phyloP scores from a whole-genome alignment of 2,888 invertebrate species.

The Auanema sp. region DNA sequence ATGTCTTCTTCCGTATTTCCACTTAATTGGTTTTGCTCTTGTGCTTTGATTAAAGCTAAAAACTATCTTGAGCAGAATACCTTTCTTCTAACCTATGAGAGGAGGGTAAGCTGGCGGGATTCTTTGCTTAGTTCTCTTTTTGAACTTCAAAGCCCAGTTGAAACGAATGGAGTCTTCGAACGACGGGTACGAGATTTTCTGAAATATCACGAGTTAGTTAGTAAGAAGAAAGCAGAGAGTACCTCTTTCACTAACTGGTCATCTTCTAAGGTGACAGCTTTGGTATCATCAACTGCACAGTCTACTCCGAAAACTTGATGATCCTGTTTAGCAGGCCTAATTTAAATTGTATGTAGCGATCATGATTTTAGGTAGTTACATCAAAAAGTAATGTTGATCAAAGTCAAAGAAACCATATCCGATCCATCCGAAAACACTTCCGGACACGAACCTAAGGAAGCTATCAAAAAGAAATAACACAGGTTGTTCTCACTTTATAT shows the following conservation, averaged over 20 bases:
- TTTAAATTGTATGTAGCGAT: neutral
- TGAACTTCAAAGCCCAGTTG: constrained; percentile 24
- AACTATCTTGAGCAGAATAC: neutral
- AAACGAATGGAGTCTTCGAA: constrained; percentile 36
- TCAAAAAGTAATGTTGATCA: constrained; percentile 75
- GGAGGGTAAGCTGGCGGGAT: constrained; percentile 35
- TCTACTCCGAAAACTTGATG: neutral
- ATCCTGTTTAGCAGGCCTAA: neutral
- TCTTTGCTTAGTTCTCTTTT: constrained; percentile 17
- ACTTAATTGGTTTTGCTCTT: too few species aligned
- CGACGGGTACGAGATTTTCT: constrained; percentile 14
- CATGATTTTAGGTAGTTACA: constrained; percentile 65
- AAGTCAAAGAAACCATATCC: constrained; percentile 89
- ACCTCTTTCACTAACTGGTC: constrained; percentile 29
- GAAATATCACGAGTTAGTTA: too few species aligned
- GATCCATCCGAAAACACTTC: constrained; percentile 83
- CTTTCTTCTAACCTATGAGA: constrained; percentile 30
- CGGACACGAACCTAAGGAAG: constrained; percentile 78
- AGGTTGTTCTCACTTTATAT: constrained; percentile 27
- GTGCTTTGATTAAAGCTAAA: neutral
- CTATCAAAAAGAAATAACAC: neutral
- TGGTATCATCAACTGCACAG: neutral
- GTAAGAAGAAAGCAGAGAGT: neutral
- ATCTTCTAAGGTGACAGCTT: constrained; percentile 24
- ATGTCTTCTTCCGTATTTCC: too few species aligned